phyloP scores from a whole-genome alignment of 2,113 vertebrate genomes.

The Callopanchax toddi region DNA sequence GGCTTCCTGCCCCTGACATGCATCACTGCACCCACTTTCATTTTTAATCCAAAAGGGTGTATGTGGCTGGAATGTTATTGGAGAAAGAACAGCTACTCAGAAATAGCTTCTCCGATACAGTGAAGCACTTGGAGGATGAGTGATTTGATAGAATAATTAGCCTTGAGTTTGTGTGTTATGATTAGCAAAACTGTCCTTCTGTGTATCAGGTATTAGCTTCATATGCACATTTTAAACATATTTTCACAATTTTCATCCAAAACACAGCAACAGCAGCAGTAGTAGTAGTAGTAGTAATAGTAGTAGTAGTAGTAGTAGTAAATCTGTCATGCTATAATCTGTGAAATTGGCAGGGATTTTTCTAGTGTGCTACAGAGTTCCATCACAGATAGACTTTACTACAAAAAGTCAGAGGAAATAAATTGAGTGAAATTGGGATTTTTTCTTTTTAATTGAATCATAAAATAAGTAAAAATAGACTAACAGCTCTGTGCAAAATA shows the following conservation, averaged over 20 bases:
- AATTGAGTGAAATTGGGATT: conserved; percentile 49
- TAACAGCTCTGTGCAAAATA: conserved; percentile 8
- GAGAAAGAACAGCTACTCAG: conserved; percentile 32
- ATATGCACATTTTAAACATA: conserved; percentile 15
- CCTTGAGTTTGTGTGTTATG: conserved; percentile 27
- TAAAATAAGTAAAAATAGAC: conserved; percentile 60
- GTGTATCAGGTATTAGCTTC: conserved; percentile 17
- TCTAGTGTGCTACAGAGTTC: conserved; percentile 40
- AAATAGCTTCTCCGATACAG: conserved; percentile 46
- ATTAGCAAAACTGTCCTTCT: conserved; percentile 31
- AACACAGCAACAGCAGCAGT: too few relatives aligned
- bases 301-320: too few relatives aligned
- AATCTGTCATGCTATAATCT: conserved; percentile 62
- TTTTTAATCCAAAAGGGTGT: conserved; percentile 59
- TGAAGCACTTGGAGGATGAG: conserved; percentile 31
- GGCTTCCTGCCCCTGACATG: conserved; percentile 60
- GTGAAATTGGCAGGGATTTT: conserved; percentile 40
- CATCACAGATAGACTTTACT: conserved; percentile 45
- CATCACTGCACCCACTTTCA: conserved; percentile 67
- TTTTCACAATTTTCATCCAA: background rate
- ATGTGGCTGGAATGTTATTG: conserved; percentile 30
- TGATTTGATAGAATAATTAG: conserved; percentile 39
- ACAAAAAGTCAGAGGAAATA: conserved; percentile 54
- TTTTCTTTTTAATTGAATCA: conserved; percentile 53
- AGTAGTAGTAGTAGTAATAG: too few relatives aligned